A percentile compares a stretch with the other conserved stretches of the same genome.
These are phyloP conservation scores for Brachirus orientalis DNA, from an alignment of 2,113 vertebrate species.

Conservation along the genomic window DNA sequence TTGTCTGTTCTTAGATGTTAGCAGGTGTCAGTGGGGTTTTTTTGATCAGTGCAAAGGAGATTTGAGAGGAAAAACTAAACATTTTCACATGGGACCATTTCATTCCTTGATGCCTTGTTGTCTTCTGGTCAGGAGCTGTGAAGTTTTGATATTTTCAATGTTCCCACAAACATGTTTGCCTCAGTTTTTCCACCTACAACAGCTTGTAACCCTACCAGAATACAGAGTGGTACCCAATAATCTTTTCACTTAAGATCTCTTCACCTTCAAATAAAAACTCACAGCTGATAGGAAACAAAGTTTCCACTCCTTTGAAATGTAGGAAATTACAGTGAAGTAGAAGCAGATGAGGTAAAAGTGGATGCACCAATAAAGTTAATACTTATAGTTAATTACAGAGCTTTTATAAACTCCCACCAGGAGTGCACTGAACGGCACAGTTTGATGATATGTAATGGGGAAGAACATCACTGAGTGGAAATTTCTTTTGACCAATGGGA, in stretches of 20 bases:
- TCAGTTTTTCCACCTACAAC: neutral
- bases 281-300: neutral
- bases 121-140: neutral
- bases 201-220: neutral
- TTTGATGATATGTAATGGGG: constrained; percentile 30
- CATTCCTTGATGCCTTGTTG: too few relatives aligned
- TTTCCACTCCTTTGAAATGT: constrained; percentile 11
- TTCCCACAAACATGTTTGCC: neutral
- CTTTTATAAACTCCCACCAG: constrained; percentile 43
- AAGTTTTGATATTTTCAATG: neutral
- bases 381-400: constrained; percentile 45
- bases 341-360: constrained; percentile 35
- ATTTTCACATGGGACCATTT: too few relatives aligned
- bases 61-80: neutral
- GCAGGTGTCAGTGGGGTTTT: neutral
- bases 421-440: constrained; percentile 15
- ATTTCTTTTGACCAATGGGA: constrained; percentile 36
- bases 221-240: neutral
- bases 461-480: constrained; percentile 20
- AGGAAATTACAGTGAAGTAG: constrained; percentile 31
- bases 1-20: neutral
- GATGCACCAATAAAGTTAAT: constrained; percentile 37
- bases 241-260: neutral
- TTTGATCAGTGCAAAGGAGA: neutral
- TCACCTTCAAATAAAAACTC: neutral